These are phyloP conservation scores for Phrynocephalus guinanensis DNA, from an alignment of 2,797 vertebrate genomes.

Conservation along the genomic window DNA sequence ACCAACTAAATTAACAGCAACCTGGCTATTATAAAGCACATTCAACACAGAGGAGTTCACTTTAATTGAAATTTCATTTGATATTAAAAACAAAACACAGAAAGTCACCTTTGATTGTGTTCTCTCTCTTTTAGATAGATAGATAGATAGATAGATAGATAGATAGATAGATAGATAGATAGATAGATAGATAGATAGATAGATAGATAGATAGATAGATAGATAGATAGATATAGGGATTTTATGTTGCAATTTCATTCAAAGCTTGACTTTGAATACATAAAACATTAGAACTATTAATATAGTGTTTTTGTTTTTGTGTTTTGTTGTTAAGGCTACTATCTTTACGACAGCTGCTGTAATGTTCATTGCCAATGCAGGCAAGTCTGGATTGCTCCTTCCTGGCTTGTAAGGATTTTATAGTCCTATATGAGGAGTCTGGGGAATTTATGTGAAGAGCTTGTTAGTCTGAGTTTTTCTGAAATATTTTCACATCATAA, in stretches of 20 bases:
- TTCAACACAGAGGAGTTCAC: neutral
- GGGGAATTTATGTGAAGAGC: conserved; percentile 6
- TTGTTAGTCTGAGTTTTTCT: conserved; percentile 21
- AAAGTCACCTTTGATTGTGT: neutral
- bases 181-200: no score
- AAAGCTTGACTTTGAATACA: conserved; percentile 13
- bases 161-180: no score
- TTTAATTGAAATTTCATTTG: conserved; percentile 9
- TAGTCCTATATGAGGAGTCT: neutral
- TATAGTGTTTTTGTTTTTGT: neutral
- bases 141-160: neutral
- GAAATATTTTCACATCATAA: neutral
- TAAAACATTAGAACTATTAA: conserved; percentile 12
- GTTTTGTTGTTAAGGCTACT: neutral
- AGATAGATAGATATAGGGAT: neutral
- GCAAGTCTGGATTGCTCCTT: neutral
- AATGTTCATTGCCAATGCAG: conserved; percentile 17
- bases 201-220: no score
- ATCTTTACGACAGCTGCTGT: neutral
- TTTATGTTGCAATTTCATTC: conserved; percentile 26
- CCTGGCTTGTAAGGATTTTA: conserved; percentile 14
- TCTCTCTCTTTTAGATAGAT: accelerated
- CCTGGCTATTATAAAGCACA: neutral
- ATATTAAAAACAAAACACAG: neutral
- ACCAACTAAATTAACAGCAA: no score